These are phyloP conservation scores for Drosophila littoralis DNA, from an alignment of 1,140 invertebrate genomes.

Conservation along the genomic window DNA sequence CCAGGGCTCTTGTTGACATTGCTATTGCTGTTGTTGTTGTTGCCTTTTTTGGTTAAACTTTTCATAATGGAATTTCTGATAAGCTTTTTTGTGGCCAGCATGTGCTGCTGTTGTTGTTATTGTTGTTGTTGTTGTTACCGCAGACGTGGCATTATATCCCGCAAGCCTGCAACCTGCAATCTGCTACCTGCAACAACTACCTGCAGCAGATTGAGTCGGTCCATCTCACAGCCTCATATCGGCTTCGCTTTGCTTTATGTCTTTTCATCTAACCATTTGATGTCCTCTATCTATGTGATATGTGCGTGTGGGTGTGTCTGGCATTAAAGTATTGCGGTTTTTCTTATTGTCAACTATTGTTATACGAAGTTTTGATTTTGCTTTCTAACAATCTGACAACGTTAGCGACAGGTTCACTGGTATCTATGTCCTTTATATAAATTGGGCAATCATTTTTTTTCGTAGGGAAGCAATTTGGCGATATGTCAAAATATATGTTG, in stretches of 20 bases:
- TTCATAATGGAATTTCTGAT: conserved; percentile 81
- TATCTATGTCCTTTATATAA: conserved; percentile 9
- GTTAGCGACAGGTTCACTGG: conserved; percentile 9
- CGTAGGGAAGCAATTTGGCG: conserved; percentile 3
- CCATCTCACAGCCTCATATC: conserved; percentile 41
- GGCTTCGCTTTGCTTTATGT: conserved; percentile 49
- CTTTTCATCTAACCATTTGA: conserved; percentile 60
- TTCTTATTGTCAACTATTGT: conserved; percentile 66
- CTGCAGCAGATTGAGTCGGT: conserved; percentile 20
- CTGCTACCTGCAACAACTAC: conserved; percentile 3
- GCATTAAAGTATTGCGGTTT: conserved; percentile 66
- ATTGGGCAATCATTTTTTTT: conserved; percentile 23
- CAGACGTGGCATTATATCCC: conserved; percentile 54
- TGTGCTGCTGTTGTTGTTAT: conserved; percentile 28
- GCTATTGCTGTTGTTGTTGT: conserved; percentile 16
- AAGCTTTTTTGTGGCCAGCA: conserved; percentile 60
- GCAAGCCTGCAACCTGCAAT: conserved; percentile 14
- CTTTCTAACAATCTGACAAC: conserved; percentile 7
- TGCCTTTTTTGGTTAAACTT: conserved; percentile 53
- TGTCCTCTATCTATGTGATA: conserved; percentile 12
- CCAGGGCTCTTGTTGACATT: conserved; percentile 42
- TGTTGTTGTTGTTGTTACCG: conserved; percentile 48
- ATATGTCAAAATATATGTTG: conserved; percentile 24
- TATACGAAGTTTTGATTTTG: conserved; percentile 62
- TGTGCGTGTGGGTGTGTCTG: conserved; percentile 33